phyloP scores from a whole-genome alignment of 2,888 invertebrate species.

The Glomeris marginata region DNA sequence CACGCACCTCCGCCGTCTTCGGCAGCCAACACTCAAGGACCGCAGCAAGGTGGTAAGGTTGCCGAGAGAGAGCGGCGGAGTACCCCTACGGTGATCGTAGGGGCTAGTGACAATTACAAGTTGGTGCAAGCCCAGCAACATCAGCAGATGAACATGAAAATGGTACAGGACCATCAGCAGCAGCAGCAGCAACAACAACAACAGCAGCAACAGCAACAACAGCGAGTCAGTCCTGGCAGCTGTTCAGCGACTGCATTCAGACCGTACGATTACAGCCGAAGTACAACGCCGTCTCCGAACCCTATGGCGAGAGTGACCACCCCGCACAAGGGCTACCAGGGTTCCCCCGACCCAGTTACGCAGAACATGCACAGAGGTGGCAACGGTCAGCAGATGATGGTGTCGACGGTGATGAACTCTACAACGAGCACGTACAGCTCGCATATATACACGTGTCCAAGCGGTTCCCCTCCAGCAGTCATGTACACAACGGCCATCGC shows the following conservation, averaged over 20 bases:
- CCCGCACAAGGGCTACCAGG: neutral
- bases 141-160: too few relatives aligned
- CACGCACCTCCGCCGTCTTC: conserved; percentile 17
- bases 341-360: neutral
- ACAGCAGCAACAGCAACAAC: conserved; percentile 12
- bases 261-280: conserved; percentile 17
- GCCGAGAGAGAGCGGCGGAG: neutral
- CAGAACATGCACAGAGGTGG: neutral
- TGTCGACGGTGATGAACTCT: neutral
- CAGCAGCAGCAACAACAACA: conserved; percentile 14
- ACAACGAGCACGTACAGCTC: conserved; percentile 8
- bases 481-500: conserved; percentile 5
- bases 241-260: conserved; percentile 13
- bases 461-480: neutral
- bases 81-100: neutral
- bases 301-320: neutral
- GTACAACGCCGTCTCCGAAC: too few relatives aligned
- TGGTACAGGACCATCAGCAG: too few relatives aligned
- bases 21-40: neutral
- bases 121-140: neutral
- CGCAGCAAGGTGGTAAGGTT: neutral
- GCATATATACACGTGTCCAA: conserved; percentile 10
- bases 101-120: neutral
- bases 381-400: too few relatives aligned
- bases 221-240: conserved; percentile 13